Evolutionary conservation across 2,113 vertebrate genomes (phyloP), one percentile per base, ranked within the genome.

Genomic region (Ellobius talpinus): DNA sequence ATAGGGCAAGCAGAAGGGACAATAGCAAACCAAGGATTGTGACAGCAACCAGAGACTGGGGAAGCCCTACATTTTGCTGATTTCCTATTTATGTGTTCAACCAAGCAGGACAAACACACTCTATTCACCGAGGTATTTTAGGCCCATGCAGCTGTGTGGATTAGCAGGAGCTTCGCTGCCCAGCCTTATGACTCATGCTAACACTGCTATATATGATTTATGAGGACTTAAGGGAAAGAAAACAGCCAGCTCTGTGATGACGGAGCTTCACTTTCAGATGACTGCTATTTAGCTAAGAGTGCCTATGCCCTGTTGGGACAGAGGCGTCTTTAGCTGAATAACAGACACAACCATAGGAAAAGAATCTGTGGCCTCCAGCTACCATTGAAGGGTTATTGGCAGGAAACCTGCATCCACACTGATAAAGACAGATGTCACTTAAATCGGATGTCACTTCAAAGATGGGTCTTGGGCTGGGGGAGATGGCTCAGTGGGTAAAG

Each of bases 61-160:
- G 96, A 93, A 96, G 91, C 97, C 97, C 94, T 91, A 39, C 33
- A 50, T 95, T 87, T 87, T 92, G 84, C 95, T 97, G 97, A 97
- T 96, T 97, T 96, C 89, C 90, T 94, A 95, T 96, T 98, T 97
- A 93, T 96, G 78, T 58, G 91, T 66, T 92, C 87, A 95, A 55
- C 91, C 74, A 39, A 73, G 95, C 96, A 98, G 97, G 97, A 97
- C 97, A 95, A 98, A 98, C 97, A 98, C 7, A 26, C 96, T 93
- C 89, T 95, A 94, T 97, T 95, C 96, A 96, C 91, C 0, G 93
- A 96, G 91, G 97, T 96, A 97, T 97, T 97, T 97, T 97, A 96
- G 96, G 97, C 97, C 89, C 9, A 7, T 96, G 94, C 97, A 97
- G 97, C 97, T 97, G 97, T 86, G 95, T 94, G 97, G 97, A 96